A percentile compares a stretch with the other conserved stretches of the same genome.
These are phyloP conservation scores for Troides oblongomaculatus DNA, from an alignment of 2,888 invertebrate genomes.

Conservation along the genomic window DNA sequence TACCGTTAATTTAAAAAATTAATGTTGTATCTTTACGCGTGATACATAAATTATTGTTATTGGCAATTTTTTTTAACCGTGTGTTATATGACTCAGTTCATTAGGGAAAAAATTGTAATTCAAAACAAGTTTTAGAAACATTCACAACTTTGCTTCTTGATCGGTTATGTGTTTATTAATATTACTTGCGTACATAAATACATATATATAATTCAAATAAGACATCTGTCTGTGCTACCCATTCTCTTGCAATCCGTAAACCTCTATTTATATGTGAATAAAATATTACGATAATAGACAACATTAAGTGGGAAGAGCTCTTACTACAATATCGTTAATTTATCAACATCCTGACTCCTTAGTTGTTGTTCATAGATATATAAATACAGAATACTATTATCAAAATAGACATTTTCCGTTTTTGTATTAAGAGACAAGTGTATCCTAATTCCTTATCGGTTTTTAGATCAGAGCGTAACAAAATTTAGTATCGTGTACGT, in stretches of 20 bases:
- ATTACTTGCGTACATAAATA: background rate
- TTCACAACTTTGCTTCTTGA: constrained; percentile 10
- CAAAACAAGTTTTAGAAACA: constrained; percentile 21
- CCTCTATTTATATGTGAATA: background rate
- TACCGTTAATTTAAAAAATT: no score
- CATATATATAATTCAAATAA: constrained; percentile 9
- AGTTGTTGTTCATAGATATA: no score
- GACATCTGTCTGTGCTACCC: background rate
- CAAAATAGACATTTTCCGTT: no score
- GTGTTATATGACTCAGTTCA: constrained; percentile 9
- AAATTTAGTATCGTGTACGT: constrained; percentile 31
- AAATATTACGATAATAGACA: background rate
- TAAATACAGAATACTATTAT: no score
- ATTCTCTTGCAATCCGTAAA: background rate
- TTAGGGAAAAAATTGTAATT: constrained; percentile 20
- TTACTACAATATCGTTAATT: no score
- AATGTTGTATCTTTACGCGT: background rate
- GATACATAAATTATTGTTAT: background rate
- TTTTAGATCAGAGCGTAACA: constrained; percentile 36
- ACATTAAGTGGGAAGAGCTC: background rate
- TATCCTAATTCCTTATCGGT: background rate
- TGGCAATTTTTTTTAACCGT: background rate
- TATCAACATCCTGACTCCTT: no score
- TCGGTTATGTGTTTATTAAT: constrained; percentile 7
- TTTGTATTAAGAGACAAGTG: background rate